phyloP scores from a whole-genome alignment of 2,113 vertebrate species.

The Lepisosteus osseus region DNA sequence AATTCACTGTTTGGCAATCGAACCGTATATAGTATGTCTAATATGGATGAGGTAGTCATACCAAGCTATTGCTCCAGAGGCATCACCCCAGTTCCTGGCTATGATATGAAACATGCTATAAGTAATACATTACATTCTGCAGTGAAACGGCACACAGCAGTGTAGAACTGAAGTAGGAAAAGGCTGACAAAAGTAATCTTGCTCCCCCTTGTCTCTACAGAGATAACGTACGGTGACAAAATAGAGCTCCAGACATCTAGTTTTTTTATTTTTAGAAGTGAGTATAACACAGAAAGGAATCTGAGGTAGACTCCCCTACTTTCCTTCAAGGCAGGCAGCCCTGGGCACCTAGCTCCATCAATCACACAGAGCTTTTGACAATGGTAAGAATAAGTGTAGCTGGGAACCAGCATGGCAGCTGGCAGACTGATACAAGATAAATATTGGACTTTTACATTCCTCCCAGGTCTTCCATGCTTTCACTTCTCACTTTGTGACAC shows the following conservation, averaged over 20 bases:
- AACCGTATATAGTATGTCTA: too few species aligned
- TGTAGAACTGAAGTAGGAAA: neutral
- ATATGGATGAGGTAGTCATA: too few species aligned
- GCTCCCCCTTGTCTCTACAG: neutral
- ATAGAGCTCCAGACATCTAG: neutral
- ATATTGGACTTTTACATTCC: conserved; percentile 56
- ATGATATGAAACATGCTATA: neutral
- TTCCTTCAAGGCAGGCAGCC: neutral
- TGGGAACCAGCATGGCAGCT: conserved; percentile 32
- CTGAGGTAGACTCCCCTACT: neutral
- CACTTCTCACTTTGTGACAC: conserved; percentile 55
- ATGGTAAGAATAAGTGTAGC: conserved; percentile 22
- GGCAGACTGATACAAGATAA: conserved; percentile 59
- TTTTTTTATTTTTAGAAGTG: neutral
- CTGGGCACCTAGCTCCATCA: conserved; percentile 10
- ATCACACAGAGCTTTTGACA: conserved; percentile 10
- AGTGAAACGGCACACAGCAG: neutral
- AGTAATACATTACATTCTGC: neutral
- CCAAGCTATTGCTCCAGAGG: too few species aligned
- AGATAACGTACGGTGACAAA: neutral
- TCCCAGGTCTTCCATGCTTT: conserved; percentile 42
- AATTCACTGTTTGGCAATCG: too few species aligned
- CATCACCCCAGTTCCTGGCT: neutral
- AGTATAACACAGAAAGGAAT: neutral
- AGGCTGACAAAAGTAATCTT: neutral